These are phyloP conservation scores for Melanerpes formicivorus DNA, from an alignment of 2,113 vertebrate genomes.

Conservation along the genomic window DNA sequence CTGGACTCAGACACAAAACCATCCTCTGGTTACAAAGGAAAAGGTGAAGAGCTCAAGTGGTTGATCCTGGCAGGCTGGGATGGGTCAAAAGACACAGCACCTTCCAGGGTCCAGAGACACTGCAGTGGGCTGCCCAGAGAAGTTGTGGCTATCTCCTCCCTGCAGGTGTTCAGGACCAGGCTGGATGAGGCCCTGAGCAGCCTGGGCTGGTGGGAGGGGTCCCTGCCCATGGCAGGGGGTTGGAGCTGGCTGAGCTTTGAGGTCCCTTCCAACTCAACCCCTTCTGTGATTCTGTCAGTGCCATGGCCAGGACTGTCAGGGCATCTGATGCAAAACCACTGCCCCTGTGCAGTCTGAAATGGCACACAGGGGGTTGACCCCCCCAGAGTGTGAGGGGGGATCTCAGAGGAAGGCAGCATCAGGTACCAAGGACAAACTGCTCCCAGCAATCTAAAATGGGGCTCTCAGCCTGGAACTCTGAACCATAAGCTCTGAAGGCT, in stretches of 20 bases:
- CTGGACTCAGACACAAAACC: background rate
- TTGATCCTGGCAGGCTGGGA: background rate
- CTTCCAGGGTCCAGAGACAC: no score
- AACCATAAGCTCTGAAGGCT: background rate
- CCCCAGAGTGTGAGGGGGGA: background rate
- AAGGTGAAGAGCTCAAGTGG: background rate
- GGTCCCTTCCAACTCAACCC: no score
- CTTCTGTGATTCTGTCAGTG: no score
- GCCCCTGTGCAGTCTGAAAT: accelerated
- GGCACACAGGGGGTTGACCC: background rate
- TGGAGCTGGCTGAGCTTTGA: no score
- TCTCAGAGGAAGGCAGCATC: accelerated
- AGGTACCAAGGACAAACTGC: background rate
- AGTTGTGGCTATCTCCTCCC: no score
- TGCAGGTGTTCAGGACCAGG: no score
- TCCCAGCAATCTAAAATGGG: background rate
- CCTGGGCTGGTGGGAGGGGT: no score
- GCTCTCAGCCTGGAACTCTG: background rate
- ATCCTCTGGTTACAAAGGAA: background rate
- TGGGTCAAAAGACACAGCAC: background rate
- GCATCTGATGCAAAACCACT: background rate
- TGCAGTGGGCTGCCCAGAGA: no score
- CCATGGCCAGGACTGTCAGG: accelerated
- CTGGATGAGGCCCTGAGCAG: no score
- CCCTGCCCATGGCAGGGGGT: no score